phyloP scores from a whole-genome alignment of 2,797 vertebrate species.

The Bradypodion pumilum region DNA sequence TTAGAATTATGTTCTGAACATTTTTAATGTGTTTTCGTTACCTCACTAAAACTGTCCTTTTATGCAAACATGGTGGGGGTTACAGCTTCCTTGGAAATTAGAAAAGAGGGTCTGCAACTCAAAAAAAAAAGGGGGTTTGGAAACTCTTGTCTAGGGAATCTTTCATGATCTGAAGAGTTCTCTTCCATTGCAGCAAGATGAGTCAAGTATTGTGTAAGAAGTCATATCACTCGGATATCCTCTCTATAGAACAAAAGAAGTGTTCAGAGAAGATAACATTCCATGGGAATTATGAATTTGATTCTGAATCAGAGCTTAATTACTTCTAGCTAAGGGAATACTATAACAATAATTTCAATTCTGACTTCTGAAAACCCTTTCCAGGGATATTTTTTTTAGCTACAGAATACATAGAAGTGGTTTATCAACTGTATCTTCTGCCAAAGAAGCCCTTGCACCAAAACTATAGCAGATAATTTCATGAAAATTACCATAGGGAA shows the following conservation, averaged over 20 bases:
- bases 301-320: neutral
- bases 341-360: too few species aligned
- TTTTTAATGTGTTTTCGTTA: too few species aligned
- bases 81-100: too few species aligned
- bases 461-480: neutral
- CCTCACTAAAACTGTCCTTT: too few species aligned
- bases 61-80: too few species aligned
- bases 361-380: too few species aligned
- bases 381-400: too few species aligned
- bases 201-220: neutral
- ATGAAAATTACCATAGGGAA: neutral
- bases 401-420: too few species aligned
- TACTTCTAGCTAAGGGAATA: neutral
- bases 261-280: neutral
- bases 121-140: too few species aligned
- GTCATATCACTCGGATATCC: neutral
- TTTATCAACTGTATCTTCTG: neutral
- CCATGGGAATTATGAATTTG: neutral
- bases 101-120: too few species aligned
- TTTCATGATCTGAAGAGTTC: neutral
- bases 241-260: neutral
- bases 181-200: neutral
- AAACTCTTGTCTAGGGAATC: neutral
- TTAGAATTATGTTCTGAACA: too few species aligned
- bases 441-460: neutral